Percentiles rank a stretch among this genome's conserved stretches.
Conservation (phyloP, 2,113 vertebrate species). For the Romanogobio albipinnatus region DNA sequence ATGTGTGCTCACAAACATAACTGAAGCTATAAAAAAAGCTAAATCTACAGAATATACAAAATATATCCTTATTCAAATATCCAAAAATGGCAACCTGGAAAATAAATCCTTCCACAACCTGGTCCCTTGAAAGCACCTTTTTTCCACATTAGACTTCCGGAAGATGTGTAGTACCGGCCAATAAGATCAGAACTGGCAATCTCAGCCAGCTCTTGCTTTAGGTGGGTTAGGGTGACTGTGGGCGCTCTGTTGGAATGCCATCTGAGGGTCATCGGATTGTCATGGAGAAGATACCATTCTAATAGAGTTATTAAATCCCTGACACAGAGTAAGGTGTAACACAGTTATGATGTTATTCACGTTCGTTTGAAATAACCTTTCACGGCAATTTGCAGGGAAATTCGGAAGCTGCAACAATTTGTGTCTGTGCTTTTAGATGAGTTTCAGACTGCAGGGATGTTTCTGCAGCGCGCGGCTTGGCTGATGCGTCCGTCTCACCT, state of each 20-base stretch:
- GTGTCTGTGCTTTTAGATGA: background rate
- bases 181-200: background rate
- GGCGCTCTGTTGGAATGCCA: constrained; percentile 10
- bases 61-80: background rate
- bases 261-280: background rate
- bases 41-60: background rate
- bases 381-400: background rate
- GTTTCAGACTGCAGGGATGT: background rate
- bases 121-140: too few species aligned
- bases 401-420: constrained; percentile 6
- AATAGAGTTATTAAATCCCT: background rate
- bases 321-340: background rate
- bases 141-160: background rate
- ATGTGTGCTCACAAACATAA: background rate
- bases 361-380: constrained; percentile 3
- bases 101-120: too few species aligned
- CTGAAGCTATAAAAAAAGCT: background rate
- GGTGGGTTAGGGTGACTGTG: too few species aligned
- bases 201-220: background rate
- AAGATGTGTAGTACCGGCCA: background rate
- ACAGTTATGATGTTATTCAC: background rate
- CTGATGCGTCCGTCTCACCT: constrained; percentile 11
- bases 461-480: background rate
- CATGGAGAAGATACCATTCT: background rate
- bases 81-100: background rate